Base-by-base conservation (phyloP, 2,888 invertebrate species). In the Xylota sylvarum region DNA sequence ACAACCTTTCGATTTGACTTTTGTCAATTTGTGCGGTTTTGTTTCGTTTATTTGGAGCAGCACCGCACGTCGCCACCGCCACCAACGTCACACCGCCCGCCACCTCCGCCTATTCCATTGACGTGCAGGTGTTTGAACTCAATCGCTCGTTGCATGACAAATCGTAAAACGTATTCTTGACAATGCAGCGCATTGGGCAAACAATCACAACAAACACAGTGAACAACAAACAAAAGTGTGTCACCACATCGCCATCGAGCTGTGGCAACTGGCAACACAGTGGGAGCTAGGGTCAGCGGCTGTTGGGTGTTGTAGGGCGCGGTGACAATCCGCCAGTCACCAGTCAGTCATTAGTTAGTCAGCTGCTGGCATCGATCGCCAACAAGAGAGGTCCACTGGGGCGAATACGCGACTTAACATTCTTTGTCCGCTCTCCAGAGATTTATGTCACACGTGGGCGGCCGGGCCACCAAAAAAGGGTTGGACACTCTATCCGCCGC, bases 111-210 rank as follows among this genome's bases (percentile, higher is more conserved):
- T 62, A 67, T 65, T 65, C 52, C 50, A 81, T 40, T 64, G 67
- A 77, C 77, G 82, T 86, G 86, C 86, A 86, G 86, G 86, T 86
- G 86, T 86, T 86, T 86, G 82, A 86, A 86, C 86, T 86, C 86
- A 86, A 86, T 86, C 77, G 86, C 73, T 82, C 69, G 86, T 62
- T 86, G 86, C 86, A 86, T 86, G 86, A 86, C 86, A 86, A 86
- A 86, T 86, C 82, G 86, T 73, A 67, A 78, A 86, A 86, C 62
- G 67, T 80, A 82, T 69, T 84, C 74, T 73, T 55, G 67, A 73
- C 84, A 84, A 84, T 74, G 73, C 74, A 64, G 60, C 64, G 37
- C 46, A 73, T 79, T 83, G 80, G 62, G 64, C 56, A 76, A 77
- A 73, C 76, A 86, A 86, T 86, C 86, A 86, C 82, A 82, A 78